Conservation (phyloP, 2,797 vertebrate genomes). For the Miichthys miiuy region DNA sequence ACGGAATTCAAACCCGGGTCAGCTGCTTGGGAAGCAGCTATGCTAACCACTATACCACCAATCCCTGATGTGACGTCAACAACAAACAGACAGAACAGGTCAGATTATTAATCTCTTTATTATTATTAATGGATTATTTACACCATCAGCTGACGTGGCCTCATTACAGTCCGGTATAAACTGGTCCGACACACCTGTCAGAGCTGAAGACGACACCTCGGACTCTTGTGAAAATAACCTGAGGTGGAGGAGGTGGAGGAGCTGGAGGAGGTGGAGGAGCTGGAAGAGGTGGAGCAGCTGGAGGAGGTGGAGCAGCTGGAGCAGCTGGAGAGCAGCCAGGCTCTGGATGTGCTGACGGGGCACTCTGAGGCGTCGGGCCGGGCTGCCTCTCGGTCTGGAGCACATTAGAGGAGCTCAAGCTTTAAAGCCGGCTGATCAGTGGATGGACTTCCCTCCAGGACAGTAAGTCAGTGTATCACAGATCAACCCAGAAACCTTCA, state of each 20-base stretch:
- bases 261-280: neutral
- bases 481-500: slow-evolving; percentile 44
- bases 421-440: slow-evolving; percentile 53
- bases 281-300: slow-evolving; percentile 29
- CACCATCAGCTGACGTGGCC: no score
- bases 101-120: no score
- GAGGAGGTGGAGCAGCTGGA: slow-evolving; percentile 23
- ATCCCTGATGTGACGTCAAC: no score
- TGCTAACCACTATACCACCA: slow-evolving; percentile 74
- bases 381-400: slow-evolving; percentile 61
- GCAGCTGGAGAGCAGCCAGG: slow-evolving; percentile 57
- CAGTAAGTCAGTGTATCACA: slow-evolving; percentile 55
- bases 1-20: no score
- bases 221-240: slow-evolving; percentile 57
- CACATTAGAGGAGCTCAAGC: slow-evolving; percentile 68
- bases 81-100: no score
- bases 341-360: slow-evolving; percentile 65
- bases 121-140: no score
- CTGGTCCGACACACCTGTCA: slow-evolving; percentile 16
- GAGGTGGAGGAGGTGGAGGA: slow-evolving; percentile 29
- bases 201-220: slow-evolving; percentile 42
- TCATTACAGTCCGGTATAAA: neutral
- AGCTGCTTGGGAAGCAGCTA: slow-evolving; percentile 79
- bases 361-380: slow-evolving; percentile 41
- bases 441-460: slow-evolving; percentile 57